Evolutionary conservation across 1,140 invertebrate genomes (phyloP).

Genomic region (Branchinecta lindahli): DNA sequence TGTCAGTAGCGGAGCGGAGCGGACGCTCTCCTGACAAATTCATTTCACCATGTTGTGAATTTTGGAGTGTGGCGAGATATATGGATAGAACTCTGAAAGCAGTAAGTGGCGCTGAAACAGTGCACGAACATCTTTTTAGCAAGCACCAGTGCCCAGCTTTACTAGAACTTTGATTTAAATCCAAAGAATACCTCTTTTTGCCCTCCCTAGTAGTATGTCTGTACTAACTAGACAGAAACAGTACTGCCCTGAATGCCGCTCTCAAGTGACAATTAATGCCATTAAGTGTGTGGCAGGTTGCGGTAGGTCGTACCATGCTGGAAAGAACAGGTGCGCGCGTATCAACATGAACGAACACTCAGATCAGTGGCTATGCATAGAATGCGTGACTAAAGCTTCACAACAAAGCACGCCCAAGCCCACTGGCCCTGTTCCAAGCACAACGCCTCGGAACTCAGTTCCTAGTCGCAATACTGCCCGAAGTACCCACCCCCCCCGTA

Average conservation of each 20-base stretch:
- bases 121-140: too few relatives aligned
- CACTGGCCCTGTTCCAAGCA: not conserved
- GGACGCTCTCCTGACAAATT: too few relatives aligned
- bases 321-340: not conserved
- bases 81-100: too few relatives aligned
- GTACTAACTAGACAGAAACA: not conserved
- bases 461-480: not conserved
- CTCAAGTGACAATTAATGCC: not conserved
- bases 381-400: not conserved
- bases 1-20: too few relatives aligned
- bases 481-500: not conserved
- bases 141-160: too few relatives aligned
- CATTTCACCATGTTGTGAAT: too few relatives aligned
- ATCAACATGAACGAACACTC: not conserved
- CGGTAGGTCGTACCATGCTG: conserved; percentile 1
- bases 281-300: not conserved
- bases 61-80: too few relatives aligned
- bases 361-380: conserved; percentile 1
- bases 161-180: too few relatives aligned
- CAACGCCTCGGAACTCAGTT: not conserved
- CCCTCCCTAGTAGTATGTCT: conserved; percentile 16
- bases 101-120: too few relatives aligned
- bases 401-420: not conserved
- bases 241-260: not conserved
- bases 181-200: too few relatives aligned